Conservation (phyloP, 2,888 invertebrate genomes). For the Lottia scabra region DNA sequence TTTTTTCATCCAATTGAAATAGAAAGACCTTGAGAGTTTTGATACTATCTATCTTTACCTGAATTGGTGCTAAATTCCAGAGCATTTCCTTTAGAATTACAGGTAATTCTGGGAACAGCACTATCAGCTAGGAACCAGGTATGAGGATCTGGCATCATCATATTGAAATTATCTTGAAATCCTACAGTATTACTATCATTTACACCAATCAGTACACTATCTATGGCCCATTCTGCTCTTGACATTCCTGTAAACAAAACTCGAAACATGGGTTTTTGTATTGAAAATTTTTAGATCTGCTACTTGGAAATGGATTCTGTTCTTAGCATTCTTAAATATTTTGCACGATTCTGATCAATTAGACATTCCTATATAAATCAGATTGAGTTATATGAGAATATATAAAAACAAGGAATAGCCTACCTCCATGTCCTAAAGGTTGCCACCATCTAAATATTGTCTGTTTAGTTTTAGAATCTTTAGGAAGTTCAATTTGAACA, state of each 20-base stretch:
- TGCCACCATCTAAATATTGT: constrained; percentile 70
- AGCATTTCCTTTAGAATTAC: constrained; percentile 63
- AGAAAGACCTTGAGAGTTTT: no score
- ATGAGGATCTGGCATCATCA: constrained; percentile 62
- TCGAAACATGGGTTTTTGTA: no score
- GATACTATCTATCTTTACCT: constrained; percentile 34
- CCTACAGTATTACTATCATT: constrained; percentile 66
- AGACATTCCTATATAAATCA: no score
- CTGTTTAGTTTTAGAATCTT: constrained; percentile 60
- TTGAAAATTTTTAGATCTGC: no score
- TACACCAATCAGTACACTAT: constrained; percentile 67
- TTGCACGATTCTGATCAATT: no score
- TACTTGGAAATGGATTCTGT: no score
- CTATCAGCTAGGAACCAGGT: constrained; percentile 67
- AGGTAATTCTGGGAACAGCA: constrained; percentile 64
- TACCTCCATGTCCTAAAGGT: constrained; percentile 63
- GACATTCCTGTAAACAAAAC: neutral
- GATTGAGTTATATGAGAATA: no score
- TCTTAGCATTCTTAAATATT: no score
- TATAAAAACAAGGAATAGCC: neutral
- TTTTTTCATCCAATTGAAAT: no score
- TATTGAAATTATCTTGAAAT: constrained; percentile 67
- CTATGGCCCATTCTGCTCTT: constrained; percentile 69
- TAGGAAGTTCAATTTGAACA: constrained; percentile 61
- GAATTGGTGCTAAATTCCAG: constrained; percentile 67